Base-by-base conservation (phyloP, 1,140 invertebrate species). In the Heliconius congener region DNA sequence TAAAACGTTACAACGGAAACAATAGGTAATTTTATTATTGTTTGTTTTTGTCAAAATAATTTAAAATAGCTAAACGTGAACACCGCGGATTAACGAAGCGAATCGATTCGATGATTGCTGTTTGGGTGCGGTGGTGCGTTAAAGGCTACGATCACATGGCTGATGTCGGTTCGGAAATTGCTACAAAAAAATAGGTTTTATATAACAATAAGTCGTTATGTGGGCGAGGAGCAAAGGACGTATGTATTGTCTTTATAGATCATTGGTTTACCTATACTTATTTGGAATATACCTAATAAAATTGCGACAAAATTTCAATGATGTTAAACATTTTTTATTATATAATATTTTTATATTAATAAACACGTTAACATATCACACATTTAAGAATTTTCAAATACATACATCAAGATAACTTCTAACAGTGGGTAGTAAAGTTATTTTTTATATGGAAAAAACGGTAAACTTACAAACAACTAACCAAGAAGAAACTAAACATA, bases 71-170 rank as follows among this genome's bases (percentile, higher is more conserved):
- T 66, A 1, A 66, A 66, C 60, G 23, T 16, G 8, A 66, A 52
- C 76, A 76, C 76, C 46, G 74, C 52, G 70, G 79, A 80, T 80
- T 80, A 80, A 80, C 75, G 79, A 80, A 80, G 75, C 75, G 79
- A 57, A 76, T 74, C 79, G 76, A 72, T 57, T 72, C 52, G 46
- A 52, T 77, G 76, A 71, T 80, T 71, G 71, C 50, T 13, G 8
- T 27, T 30, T 66, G 27, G 70, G 60, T 66, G 71, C 75, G 66
- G 73, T 80, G 71, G 66, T 73, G 79, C 74, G 79, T 76, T 80
- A 76, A 76, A 80, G 79, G 79, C 37, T 71, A n/a, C 75, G 71
- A 77, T 72, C 42, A 77, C 76, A 77, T 77, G 60, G 50, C 19
- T 39, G 46, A 52, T 39, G 70, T 55, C 71, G 23, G 30, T 72